These are phyloP conservation scores for human (Homo sapiens) DNA, from an alignment of 2,113 vertebrate genomes.

Conservation along the genomic window DNA sequence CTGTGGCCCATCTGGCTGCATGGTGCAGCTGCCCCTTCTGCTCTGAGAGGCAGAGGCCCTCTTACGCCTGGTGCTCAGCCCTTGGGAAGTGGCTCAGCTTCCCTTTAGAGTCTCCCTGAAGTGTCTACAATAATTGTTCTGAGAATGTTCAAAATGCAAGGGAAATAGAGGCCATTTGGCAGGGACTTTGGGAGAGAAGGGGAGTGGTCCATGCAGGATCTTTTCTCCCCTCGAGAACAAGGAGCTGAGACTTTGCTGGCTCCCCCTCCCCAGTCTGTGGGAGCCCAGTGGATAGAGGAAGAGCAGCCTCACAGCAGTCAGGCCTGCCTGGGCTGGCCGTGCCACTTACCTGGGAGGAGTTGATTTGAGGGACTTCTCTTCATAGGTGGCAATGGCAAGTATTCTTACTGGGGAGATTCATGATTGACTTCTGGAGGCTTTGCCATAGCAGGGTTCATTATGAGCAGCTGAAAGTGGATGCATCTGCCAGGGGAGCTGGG, in stretches of 20 bases:
- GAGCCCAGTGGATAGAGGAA: constrained; percentile 25
- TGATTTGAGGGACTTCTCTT: constrained; percentile 74
- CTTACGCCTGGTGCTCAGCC: neutral
- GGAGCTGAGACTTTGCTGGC: neutral
- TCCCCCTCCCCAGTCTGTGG: constrained; percentile 22
- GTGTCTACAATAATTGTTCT: constrained; percentile 32
- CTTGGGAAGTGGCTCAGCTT: too few relatives aligned
- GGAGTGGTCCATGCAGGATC: neutral
- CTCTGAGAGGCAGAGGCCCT: neutral
- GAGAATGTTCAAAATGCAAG: neutral
- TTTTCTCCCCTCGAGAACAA: constrained; percentile 46
- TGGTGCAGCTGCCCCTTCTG: neutral
- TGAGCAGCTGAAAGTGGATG: constrained; percentile 57
- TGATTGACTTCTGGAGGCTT: constrained; percentile 70
- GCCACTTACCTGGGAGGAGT: constrained; percentile 72
- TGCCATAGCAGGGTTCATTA: constrained; percentile 51
- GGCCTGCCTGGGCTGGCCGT: constrained; percentile 58
- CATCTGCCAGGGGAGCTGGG: constrained; percentile 70
- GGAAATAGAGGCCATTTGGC: neutral
- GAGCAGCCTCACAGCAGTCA: neutral
- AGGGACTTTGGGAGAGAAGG: constrained; percentile 18
- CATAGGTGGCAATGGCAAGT: constrained; percentile 50
- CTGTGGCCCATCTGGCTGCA: neutral
- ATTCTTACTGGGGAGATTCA: constrained; percentile 50
- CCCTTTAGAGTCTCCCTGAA: constrained; percentile 9